Base-by-base conservation (phyloP, 1,140 invertebrate species). In the Diuraphis noxia region DNA sequence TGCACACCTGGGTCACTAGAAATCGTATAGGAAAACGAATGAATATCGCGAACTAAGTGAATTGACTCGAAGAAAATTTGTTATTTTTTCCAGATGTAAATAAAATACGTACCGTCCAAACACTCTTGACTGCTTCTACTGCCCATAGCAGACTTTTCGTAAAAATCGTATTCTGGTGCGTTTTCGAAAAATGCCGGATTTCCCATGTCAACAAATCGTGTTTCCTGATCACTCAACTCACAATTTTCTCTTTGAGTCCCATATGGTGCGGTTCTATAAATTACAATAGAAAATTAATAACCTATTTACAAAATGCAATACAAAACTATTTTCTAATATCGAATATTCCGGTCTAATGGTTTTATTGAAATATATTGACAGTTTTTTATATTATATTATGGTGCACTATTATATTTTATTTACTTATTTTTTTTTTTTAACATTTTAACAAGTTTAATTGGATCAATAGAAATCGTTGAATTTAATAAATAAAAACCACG, bases 1-100 rank as follows among this genome's bases (percentile, higher is more conserved):
- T 98, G 94, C 98, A 98, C 1, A 97, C 96, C 95, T 98, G 97
- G 91, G 96, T 97, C 52, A 98, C 98, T 98, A 93, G n/a, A 72
- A 72, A n/a, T 5, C 10, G 4, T 72, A 49, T 49, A 72, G 5
- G 5, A 19, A 72, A 72, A 72, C 40, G 90, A 92, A 87, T 86
- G 43, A 81, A 36, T 46, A 87, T 87, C 30, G 34, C 1, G 1
- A n/a, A 43, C 25, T 43, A 38, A 7, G 21, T 30, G n/a, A 72
- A n/a, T 72, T n/a, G 7, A 3, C 10, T 10, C 9, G 38, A 82
- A 25, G 10, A n/a, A 0, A 82, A 43, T 43, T 36, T 1, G 1
- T 84, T 30, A 21, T 84, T 43, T 84, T 30, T 30, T 0, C 8
- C 6, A 90, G n/a, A 13, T 5, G 43, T 86, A 23, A 34, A 82